These are phyloP conservation scores for Drosophila formosana DNA, from an alignment of 2,888 invertebrate species.

Conservation along the genomic window DNA sequence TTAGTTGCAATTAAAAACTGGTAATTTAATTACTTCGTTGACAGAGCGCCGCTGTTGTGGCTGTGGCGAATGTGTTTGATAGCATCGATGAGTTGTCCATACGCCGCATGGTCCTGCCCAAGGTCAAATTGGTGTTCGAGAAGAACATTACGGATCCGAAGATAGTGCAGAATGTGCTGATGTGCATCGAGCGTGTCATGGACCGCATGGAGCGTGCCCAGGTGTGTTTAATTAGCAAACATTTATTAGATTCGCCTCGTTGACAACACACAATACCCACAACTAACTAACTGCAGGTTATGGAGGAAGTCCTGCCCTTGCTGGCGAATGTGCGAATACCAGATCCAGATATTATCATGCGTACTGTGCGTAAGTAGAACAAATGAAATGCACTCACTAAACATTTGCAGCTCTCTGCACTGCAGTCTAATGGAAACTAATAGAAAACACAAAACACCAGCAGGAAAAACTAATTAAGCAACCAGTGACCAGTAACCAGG, in stretches of 20 bases:
- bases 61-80: constrained; percentile 93
- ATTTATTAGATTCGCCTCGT: not conserved
- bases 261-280: not conserved
- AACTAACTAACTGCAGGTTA: constrained; percentile 86
- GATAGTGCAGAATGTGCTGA: constrained; percentile 91
- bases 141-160: constrained; percentile 92
- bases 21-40: not conserved
- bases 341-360: constrained; percentile 94
- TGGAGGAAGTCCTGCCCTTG: constrained; percentile 95
- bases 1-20: not conserved
- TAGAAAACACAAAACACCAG: constrained; percentile 5
- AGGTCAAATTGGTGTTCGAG: constrained; percentile 92
- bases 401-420: constrained; percentile 9
- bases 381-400: constrained; percentile 9
- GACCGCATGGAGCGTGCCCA: constrained; percentile 94
- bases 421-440: constrained; percentile 16
- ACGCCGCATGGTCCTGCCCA: constrained; percentile 92
- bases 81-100: constrained; percentile 93
- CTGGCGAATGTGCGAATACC: constrained; percentile 93
- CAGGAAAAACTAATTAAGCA: constrained; percentile 61
- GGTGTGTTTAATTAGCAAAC: constrained; percentile 67
- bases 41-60: constrained; percentile 95
- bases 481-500: not conserved
- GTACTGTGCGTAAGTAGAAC: constrained; percentile 95
- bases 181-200: constrained; percentile 92